phyloP scores from a whole-genome alignment of 2,797 vertebrate genomes.

The Craterocephalus amniculus region DNA sequence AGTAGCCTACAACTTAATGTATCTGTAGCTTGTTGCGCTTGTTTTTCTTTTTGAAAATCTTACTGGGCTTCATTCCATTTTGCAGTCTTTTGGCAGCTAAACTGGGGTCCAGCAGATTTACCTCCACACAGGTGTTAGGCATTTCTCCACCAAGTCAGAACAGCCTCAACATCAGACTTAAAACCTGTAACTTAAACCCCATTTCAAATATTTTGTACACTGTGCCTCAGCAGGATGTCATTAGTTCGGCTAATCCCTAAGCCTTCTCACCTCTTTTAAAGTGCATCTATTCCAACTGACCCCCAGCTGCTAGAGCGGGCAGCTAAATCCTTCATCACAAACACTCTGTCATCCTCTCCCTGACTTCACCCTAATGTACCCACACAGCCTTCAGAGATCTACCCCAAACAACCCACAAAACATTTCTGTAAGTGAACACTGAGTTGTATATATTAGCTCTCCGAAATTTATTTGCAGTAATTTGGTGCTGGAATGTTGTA shows the following conservation, averaged over 20 bases:
- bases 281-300: constrained; percentile 50
- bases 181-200: constrained; percentile 57
- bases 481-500: constrained; percentile 68
- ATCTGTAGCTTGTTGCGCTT: background rate
- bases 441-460: constrained; percentile 51
- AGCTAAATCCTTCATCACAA: constrained; percentile 52
- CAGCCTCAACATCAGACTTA: constrained; percentile 22
- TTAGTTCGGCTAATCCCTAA: constrained; percentile 35
- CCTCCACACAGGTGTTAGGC: constrained; percentile 13
- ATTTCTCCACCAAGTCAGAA: constrained; percentile 49
- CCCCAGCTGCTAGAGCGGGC: constrained; percentile 38
- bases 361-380: constrained; percentile 33
- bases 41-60: background rate
- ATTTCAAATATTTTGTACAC: constrained; percentile 19
- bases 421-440: constrained; percentile 42
- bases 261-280: constrained; percentile 20
- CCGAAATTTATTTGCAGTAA: constrained; percentile 67
- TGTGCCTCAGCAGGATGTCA: constrained; percentile 2
- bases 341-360: constrained; percentile 44
- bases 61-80: constrained; percentile 1
- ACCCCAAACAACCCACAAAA: constrained; percentile 59
- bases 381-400: constrained; percentile 30
- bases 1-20: background rate
- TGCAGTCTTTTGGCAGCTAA: background rate
- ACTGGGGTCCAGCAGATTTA: constrained; percentile 5